Base-by-base conservation (phyloP, 1,140 invertebrate genomes). In the Drosophila tsacasi region DNA sequence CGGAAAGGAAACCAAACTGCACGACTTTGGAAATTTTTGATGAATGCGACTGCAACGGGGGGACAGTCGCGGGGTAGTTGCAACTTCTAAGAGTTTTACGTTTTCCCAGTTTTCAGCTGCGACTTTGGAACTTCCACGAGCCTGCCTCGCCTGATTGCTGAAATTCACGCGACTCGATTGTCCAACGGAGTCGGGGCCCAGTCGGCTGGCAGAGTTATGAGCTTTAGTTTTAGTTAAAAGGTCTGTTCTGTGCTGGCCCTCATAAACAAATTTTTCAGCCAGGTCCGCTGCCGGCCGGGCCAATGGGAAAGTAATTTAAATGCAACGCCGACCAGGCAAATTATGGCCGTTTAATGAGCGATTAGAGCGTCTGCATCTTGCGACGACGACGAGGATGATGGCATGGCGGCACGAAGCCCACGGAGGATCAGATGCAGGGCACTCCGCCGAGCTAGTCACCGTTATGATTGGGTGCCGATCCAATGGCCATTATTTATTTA, bases 201-300 rank as follows among this genome's bases (percentile, higher is more conserved):
- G 47, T 55, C 42, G 64, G 49, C 17, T 37, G 54, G 40, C 42
- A 62, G 75, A 87, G 83, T 83, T 87, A 89, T 87, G 83, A 87
- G 83, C 73, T 87, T 87, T 78, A 87, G 83, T 89, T 87, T 87
- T 87, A 87, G 83, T 87, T 87, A 87, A 87, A 87, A 87, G 83
- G 83, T 81, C 64, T 66, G 47, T 42, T 81, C 74, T 66, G 40
- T 42, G 80, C 76, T 86, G 75, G 82, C 78, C 78, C 76, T 83
- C 83, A 83, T 83, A 87, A 87, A 87, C 83, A 87, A 87, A 89
- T 87, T 87, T 55, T 72, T 35, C 9, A 76, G 54, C 52, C 60
- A 37, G 40, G 42, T 59, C 21, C 39, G 35, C 52, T 64, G 27
- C 47, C 50, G 74, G 37, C 69, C 72, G 50, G 59, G 64, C 69